Conservation (phyloP, 1,140 invertebrate genomes). For the Drosophila saltans region DNA sequence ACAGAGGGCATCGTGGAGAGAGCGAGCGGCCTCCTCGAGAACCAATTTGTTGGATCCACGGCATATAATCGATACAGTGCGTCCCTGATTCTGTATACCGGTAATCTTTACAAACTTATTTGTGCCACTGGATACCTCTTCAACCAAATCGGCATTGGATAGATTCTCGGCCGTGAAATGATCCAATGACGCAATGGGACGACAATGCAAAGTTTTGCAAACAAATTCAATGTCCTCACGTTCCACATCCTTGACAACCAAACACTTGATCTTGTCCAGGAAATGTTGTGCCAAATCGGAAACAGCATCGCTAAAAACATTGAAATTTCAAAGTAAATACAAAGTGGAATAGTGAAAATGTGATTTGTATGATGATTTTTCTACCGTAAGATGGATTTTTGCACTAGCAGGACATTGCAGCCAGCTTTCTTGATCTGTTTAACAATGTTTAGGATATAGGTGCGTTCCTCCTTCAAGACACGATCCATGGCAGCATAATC, state of each 20-base stretch:
- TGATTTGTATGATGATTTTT: neutral
- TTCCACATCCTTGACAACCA: slow-evolving; percentile 99
- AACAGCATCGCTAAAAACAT: slow-evolving; percentile 90
- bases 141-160: slow-evolving; percentile 95
- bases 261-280: slow-evolving; percentile 99
- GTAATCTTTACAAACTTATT: slow-evolving; percentile 98
- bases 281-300: slow-evolving; percentile 99
- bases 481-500: slow-evolving; percentile 99
- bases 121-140: slow-evolving; percentile 95
- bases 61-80: slow-evolving; percentile 96
- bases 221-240: slow-evolving; percentile 99
- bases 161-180: slow-evolving; percentile 97
- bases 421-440: slow-evolving; percentile 99
- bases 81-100: slow-evolving; percentile 94
- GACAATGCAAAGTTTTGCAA: slow-evolving; percentile 96
- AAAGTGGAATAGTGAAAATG: neutral
- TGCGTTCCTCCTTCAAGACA: slow-evolving; percentile 98
- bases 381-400: slow-evolving; percentile 97
- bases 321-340: slow-evolving; percentile 5
- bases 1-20: slow-evolving; percentile 98
- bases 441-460: slow-evolving; percentile 99
- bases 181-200: slow-evolving; percentile 99
- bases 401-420: slow-evolving; percentile 98
- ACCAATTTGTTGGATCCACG: slow-evolving; percentile 99
- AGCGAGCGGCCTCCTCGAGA: slow-evolving; percentile 96